Percentiles rank a stretch among this genome's conserved stretches.
Conservation (phyloP, 2,113 vertebrate genomes). For the Paracanthobrama guichenoti region DNA sequence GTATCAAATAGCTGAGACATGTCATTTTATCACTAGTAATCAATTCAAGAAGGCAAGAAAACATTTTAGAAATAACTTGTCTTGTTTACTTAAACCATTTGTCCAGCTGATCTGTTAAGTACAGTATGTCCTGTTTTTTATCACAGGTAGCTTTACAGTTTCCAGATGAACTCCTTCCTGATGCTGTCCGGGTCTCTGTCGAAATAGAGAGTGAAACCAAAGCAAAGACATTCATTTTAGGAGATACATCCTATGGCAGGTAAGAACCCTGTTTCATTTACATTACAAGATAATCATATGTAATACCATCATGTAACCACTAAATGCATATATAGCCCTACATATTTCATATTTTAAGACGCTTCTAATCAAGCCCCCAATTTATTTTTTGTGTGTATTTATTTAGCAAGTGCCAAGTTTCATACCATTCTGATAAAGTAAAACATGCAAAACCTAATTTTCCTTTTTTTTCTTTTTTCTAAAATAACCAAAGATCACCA, state of each 20-base stretch:
- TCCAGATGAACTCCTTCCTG: constrained; percentile 85
- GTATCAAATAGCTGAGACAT: constrained; percentile 71
- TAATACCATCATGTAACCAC: neutral
- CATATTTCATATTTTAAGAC: no score
- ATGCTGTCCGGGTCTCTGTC: constrained; percentile 76
- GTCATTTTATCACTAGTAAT: constrained; percentile 67
- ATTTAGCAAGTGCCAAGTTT: no score
- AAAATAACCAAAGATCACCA: no score
- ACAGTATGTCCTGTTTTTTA: neutral
- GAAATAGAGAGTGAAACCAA: constrained; percentile 75
- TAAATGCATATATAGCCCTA: neutral
- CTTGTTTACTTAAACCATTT: neutral
- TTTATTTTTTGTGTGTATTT: no score
- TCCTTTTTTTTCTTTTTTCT: no score
- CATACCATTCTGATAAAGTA: no score
- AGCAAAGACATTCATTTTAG: constrained; percentile 83
- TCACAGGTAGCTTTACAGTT: constrained; percentile 93
- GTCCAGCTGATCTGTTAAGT: neutral
- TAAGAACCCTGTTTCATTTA: constrained; percentile 55
- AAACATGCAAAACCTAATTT: no score
- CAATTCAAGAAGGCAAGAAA: constrained; percentile 67
- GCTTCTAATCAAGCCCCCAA: no score
- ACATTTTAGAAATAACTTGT: neutral
- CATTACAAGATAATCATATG: neutral
- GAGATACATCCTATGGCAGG: constrained; percentile 96